Conservation (phyloP, 2,113 vertebrate species). For the Anoura caudifer region DNA sequence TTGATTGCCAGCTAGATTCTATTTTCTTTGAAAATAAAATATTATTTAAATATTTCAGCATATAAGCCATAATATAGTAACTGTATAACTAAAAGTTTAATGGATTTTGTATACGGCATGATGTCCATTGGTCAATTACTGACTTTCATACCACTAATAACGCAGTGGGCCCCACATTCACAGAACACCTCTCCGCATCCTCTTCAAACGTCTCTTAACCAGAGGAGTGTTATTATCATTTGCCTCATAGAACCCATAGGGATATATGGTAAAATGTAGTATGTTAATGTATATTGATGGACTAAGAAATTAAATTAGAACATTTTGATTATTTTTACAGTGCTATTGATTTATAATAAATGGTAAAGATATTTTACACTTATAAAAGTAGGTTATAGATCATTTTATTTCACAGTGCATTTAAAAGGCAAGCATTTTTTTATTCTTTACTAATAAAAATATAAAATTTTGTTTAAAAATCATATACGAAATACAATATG, state of each 20-base stretch:
- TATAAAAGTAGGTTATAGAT: neutral
- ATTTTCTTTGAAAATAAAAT: slow-evolving; percentile 49
- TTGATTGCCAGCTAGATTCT: neutral
- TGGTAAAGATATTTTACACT: neutral
- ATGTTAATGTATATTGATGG: neutral
- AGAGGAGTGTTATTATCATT: neutral
- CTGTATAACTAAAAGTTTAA: neutral
- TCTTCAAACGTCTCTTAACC: neutral
- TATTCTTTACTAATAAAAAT: neutral
- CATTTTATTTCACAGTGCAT: neutral
- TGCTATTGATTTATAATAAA: neutral
- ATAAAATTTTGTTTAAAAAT: neutral
- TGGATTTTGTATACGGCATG: neutral
- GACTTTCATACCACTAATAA: neutral
- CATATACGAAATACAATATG: neutral
- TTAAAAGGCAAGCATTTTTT: neutral
- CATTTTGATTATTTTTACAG: neutral
- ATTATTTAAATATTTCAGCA: slow-evolving; percentile 3
- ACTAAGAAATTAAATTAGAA: neutral
- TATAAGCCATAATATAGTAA: slow-evolving; percentile 1
- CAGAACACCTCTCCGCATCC: neutral
- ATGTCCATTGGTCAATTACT: neutral
- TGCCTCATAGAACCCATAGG: neutral
- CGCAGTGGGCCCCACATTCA: neutral
- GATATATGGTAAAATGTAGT: neutral